A percentile compares a stretch with the other conserved stretches of the same genome.
phyloP scores from a whole-genome alignment of 2,888 invertebrate species.

The Drosophila mimica region DNA sequence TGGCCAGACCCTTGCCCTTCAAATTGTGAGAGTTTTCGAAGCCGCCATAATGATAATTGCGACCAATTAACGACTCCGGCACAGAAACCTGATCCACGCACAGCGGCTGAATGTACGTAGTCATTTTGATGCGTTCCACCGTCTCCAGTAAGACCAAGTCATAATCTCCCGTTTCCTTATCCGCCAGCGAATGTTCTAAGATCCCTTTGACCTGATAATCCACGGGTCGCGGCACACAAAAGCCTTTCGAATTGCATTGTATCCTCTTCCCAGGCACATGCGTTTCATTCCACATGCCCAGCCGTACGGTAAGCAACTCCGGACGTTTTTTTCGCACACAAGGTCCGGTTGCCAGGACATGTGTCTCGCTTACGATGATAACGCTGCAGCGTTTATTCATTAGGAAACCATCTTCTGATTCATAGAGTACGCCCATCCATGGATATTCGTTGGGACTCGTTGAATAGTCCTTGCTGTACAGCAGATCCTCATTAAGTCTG shows the following conservation, averaged over 20 bases:
- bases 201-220: constrained; percentile 43
- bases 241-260: constrained; percentile 52
- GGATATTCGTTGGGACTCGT: constrained; percentile 60
- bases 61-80: constrained; percentile 43
- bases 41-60: constrained; percentile 51
- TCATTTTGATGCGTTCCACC: constrained; percentile 36
- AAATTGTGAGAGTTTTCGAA: constrained; percentile 13
- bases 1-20: constrained; percentile 51
- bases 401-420: not conserved
- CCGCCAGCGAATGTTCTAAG: constrained; percentile 48
- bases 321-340: constrained; percentile 45
- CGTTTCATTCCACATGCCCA: constrained; percentile 55
- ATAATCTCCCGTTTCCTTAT: constrained; percentile 58
- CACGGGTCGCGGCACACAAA: constrained; percentile 60
- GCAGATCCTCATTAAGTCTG: constrained; percentile 45
- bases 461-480: constrained; percentile 18
- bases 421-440: constrained; percentile 58
- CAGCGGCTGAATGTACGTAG: constrained; percentile 48
- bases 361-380: constrained; percentile 43
- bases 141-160: constrained; percentile 59
- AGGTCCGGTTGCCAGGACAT: constrained; percentile 59
- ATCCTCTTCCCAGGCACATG: constrained; percentile 24
- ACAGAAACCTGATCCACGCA: constrained; percentile 46
- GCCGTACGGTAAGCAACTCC: constrained; percentile 30
- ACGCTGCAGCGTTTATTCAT: constrained; percentile 44